These are phyloP conservation scores for Chiloscyllium punctatum DNA, from an alignment of 2,797 vertebrate species.

Conservation along the genomic window DNA sequence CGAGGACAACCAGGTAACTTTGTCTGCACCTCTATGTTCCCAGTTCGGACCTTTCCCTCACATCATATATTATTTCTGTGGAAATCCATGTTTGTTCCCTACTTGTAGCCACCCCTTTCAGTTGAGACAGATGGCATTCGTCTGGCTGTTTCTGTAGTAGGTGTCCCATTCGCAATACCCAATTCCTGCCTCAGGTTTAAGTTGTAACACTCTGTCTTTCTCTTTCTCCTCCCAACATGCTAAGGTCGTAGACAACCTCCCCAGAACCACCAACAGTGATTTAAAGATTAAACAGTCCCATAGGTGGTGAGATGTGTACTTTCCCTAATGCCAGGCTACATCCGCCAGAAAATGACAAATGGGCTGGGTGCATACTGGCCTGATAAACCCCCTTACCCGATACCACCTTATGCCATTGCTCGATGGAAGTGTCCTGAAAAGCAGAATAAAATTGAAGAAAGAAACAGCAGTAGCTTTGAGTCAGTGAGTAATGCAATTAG, in stretches of 20 bases:
- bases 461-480: constrained; percentile 22
- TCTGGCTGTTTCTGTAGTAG: neutral
- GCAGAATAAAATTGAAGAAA: neutral
- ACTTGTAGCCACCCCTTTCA: neutral
- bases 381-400: neutral
- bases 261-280: neutral
- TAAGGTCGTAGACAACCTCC: neutral
- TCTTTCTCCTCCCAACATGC: neutral
- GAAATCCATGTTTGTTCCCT: too few relatives aligned
- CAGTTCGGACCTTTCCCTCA: neutral
- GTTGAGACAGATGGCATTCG: neutral
- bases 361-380: neutral
- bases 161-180: neutral
- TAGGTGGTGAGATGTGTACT: neutral
- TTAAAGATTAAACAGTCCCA: neutral
- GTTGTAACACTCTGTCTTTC: too few relatives aligned
- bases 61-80: neutral
- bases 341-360: neutral
- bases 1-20: too few relatives aligned
- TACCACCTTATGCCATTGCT: neutral
- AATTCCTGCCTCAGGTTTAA: neutral
- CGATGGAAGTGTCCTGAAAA: neutral
- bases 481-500: neutral
- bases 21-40: too few relatives aligned
- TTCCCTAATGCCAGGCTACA: neutral